Conservation (phyloP, 2,797 vertebrate species). For the Antennarius maculatus region DNA sequence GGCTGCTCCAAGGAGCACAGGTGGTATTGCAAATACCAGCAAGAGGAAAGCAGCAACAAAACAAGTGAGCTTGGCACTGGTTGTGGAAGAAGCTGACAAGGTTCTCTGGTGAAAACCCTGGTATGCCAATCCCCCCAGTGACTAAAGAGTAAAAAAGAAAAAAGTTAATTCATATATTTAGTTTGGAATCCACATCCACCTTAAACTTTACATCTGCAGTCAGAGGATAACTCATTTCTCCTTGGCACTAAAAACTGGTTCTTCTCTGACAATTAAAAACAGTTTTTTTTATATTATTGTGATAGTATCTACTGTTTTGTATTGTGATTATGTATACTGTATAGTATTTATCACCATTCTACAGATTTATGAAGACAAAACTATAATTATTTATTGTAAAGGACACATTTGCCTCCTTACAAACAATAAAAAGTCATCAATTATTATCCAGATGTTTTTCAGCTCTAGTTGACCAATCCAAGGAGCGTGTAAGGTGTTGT, state of each 20-base stretch:
- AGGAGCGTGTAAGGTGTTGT: slow-evolving; percentile 65
- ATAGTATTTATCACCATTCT: not conserved
- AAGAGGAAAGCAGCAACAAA: too few species aligned
- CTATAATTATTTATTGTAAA: not conserved
- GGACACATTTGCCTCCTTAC: slow-evolving; percentile 29
- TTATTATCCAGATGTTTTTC: slow-evolving; percentile 1
- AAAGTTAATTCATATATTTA: too few species aligned
- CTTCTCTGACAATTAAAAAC: too few species aligned
- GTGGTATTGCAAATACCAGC: not conserved
- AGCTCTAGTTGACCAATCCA: slow-evolving; percentile 70
- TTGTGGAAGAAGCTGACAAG: not conserved
- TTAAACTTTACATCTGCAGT: too few species aligned
- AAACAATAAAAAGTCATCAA: not conserved
- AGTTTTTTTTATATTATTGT: too few species aligned
- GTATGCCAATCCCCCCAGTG: not conserved
- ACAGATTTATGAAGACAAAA: not conserved
- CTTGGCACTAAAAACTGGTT: not conserved
- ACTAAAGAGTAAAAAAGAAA: not conserved
- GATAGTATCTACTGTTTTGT: too few species aligned
- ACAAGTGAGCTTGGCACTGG: too few species aligned
- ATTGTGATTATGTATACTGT: not conserved
- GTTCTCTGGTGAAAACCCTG: slow-evolving; percentile 3
- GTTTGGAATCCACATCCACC: too few species aligned
- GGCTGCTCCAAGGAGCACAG: not conserved
- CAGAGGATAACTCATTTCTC: not conserved